Conservation (phyloP, 2,888 invertebrate species). For the Cheilosia variabilis region DNA sequence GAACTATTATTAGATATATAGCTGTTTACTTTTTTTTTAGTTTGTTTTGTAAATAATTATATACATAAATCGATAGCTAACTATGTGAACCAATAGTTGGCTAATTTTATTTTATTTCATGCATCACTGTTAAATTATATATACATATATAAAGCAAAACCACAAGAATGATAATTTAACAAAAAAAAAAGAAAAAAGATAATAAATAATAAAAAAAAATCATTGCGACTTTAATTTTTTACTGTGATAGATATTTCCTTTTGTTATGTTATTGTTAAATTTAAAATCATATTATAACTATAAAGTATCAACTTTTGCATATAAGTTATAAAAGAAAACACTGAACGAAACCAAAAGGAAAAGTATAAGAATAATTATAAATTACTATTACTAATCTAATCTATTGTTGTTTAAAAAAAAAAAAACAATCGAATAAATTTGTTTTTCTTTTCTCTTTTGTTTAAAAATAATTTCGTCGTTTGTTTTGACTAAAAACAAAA, state of each 20-base stretch:
- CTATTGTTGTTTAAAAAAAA: conserved; percentile 54
- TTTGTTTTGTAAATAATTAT: conserved; percentile 71
- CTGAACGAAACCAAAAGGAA: conserved; percentile 68
- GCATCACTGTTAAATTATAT: conserved; percentile 73
- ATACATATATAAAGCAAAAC: conserved; percentile 7
- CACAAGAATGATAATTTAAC: conserved; percentile 45
- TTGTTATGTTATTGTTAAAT: conserved; percentile 76
- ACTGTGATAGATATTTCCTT: conserved; percentile 82
- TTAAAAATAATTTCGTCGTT: conserved; percentile 25
- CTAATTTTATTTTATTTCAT: conserved; percentile 66
- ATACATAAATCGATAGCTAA: conserved; percentile 38
- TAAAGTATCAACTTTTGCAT: conserved; percentile 45
- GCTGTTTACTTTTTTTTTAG: conserved; percentile 32
- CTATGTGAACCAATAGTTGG: conserved; percentile 31
- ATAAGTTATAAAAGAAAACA: conserved; percentile 38
- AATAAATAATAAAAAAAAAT: conserved; percentile 43
- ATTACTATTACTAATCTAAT: conserved; percentile 54
- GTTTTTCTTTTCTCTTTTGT: conserved; percentile 30
- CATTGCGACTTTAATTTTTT: conserved; percentile 80
- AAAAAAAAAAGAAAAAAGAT: conserved; percentile 35
- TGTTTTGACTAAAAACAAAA: conserved; percentile 34
- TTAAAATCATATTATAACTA: conserved; percentile 43
- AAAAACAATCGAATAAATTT: conserved; percentile 59
- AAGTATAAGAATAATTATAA: conserved; percentile 62
- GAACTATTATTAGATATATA: conserved; percentile 54